Conservation (phyloP, 2,797 vertebrate species). For the Catamblyrhynchus diadema region DNA sequence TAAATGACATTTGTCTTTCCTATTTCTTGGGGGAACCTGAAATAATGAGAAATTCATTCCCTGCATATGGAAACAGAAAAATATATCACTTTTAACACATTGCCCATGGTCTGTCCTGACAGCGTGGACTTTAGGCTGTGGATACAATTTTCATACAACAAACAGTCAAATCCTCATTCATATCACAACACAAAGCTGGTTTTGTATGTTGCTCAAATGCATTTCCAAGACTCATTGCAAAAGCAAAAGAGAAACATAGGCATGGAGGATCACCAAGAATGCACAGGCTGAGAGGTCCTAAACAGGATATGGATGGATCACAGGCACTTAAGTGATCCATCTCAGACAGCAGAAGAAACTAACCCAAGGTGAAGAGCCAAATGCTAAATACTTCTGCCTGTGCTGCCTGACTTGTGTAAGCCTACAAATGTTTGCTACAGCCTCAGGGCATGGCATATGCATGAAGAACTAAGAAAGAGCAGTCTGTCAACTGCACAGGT, state of each 20-base stretch:
- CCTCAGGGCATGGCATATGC: neutral
- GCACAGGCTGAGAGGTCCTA: neutral
- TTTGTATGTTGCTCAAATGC: neutral
- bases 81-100: neutral
- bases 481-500: neutral
- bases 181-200: neutral
- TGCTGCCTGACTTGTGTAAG: neutral
- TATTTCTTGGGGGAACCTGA: neutral
- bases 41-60: neutral
- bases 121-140: neutral
- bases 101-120: neutral
- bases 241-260: neutral
- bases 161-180: neutral
- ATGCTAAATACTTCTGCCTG: neutral
- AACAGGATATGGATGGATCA: neutral
- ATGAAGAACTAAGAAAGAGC: neutral
- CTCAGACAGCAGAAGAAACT: neutral
- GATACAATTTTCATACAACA: neutral
- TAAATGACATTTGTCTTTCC: neutral
- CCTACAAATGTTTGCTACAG: neutral
- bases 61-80: neutral
- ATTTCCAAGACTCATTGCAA: neutral
- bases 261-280: neutral
- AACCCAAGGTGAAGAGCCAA: neutral
- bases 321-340: neutral